A percentile compares a stretch with the other conserved stretches of the same genome.
phyloP scores from a whole-genome alignment of 2,888 invertebrate species.

The Empis livida region DNA sequence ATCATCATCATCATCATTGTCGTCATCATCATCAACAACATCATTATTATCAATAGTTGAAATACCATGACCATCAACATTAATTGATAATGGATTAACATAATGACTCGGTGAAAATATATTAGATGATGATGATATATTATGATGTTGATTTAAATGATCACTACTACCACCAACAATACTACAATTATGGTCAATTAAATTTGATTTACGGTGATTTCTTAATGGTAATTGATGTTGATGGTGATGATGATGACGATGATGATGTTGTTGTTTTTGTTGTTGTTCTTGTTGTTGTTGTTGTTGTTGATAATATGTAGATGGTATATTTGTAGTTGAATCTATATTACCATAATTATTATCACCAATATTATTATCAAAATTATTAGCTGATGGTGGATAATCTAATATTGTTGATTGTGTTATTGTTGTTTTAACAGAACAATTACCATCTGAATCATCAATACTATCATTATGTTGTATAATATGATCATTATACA shows the following conservation, averaged over 20 bases:
- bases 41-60: background rate
- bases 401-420: constrained; percentile 20
- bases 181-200: background rate
- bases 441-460: constrained; percentile 21
- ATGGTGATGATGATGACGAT: no score
- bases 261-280: no score
- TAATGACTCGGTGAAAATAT: background rate
- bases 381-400: no score
- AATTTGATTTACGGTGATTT: background rate
- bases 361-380: background rate
- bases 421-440: constrained; percentile 21
- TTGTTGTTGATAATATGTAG: no score
- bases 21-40: background rate
- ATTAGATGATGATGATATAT: background rate
- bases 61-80: no score
- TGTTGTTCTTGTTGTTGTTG: no score
- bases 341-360: background rate
- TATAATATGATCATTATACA: background rate
- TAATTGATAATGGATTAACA: background rate
- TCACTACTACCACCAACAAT: background rate
- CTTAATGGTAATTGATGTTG: no score
- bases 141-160: background rate
- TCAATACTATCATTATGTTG: constrained; percentile 20
- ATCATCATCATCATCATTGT: background rate
- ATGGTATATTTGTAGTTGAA: no score